Percentiles rank a stretch among this genome's conserved stretches.
Evolutionary conservation across 2,888 invertebrate species (phyloP).

Genomic region (Alviniconcha strummeri): DNA sequence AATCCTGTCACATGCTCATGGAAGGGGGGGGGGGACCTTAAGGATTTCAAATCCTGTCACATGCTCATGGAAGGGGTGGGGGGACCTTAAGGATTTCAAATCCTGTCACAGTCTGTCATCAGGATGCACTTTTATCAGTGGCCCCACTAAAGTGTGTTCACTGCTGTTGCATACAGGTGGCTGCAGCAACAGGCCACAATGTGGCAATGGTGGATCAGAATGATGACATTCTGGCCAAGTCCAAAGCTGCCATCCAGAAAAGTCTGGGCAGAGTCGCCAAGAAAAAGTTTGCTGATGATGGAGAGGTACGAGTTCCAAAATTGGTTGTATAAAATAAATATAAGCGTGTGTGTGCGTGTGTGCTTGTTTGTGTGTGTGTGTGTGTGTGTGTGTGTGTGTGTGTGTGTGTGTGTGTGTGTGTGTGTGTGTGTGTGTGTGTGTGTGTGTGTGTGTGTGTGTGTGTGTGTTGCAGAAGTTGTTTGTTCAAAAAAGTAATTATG

Average conservation of each 20-base stretch:
- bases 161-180: constrained; percentile 78
- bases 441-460: no score
- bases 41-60: no score
- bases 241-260: constrained; percentile 81
- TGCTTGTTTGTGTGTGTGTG: background rate
- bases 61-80: no score
- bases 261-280: constrained; percentile 86
- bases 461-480: no score
- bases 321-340: no score
- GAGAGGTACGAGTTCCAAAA: constrained; percentile 52
- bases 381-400: background rate
- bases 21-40: no score
- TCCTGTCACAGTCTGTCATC: background rate
- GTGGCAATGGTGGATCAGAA: constrained; percentile 88
- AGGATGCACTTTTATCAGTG: no score
- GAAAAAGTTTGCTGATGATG: constrained; percentile 78
- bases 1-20: no score
- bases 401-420: background rate
- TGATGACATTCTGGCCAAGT: constrained; percentile 82
- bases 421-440: constrained; percentile 1
- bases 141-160: no score
- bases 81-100: no score
- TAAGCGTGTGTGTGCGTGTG: no score
- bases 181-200: constrained; percentile 88
- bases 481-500: background rate